These are phyloP conservation scores for Drosophila emarginata DNA, from an alignment of 2,888 invertebrate genomes.

Conservation along the genomic window DNA sequence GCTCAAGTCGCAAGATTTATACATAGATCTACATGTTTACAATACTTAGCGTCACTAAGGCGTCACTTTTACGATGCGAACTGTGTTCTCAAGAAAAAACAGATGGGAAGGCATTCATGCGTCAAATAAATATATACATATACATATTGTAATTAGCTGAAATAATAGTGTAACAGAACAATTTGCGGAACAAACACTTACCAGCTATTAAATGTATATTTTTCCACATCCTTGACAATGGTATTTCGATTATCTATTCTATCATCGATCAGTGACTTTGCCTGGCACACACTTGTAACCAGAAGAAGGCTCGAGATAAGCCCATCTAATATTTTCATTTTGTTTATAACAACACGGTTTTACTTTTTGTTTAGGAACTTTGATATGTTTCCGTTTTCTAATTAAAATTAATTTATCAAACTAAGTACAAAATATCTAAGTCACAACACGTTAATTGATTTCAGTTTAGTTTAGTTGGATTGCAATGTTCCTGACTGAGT, in stretches of 20 bases:
- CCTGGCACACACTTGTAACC: conserved; percentile 29
- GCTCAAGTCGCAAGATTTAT: conserved; percentile 20
- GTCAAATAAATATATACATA: conserved; percentile 4
- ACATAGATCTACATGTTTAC: conserved; percentile 15
- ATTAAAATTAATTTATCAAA: not conserved
- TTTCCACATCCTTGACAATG: conserved; percentile 39
- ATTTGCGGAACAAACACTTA: conserved; percentile 60
- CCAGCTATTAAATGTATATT: conserved; percentile 64
- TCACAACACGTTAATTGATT: conserved; percentile 13
- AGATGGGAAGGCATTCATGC: conserved; percentile 34
- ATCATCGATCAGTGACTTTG: conserved; percentile 39
- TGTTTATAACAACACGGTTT: conserved; percentile 47
- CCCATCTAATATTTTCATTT: conserved; percentile 21
- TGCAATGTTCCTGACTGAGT: not conserved
- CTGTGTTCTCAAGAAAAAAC: conserved; percentile 5
- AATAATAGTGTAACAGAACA: not conserved
- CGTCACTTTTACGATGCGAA: conserved; percentile 50
- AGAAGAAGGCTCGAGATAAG: conserved; percentile 49
- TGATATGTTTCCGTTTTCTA: not conserved
- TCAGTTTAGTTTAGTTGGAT: not conserved
- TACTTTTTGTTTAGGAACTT: conserved; percentile 2
- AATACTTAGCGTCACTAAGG: conserved; percentile 28
- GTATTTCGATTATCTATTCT: conserved; percentile 37
- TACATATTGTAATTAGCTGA: conserved; percentile 4
- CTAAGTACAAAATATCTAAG: conserved; percentile 1